These are phyloP conservation scores for Ctena decussata DNA, from an alignment of 2,888 invertebrate genomes.

Conservation along the genomic window DNA sequence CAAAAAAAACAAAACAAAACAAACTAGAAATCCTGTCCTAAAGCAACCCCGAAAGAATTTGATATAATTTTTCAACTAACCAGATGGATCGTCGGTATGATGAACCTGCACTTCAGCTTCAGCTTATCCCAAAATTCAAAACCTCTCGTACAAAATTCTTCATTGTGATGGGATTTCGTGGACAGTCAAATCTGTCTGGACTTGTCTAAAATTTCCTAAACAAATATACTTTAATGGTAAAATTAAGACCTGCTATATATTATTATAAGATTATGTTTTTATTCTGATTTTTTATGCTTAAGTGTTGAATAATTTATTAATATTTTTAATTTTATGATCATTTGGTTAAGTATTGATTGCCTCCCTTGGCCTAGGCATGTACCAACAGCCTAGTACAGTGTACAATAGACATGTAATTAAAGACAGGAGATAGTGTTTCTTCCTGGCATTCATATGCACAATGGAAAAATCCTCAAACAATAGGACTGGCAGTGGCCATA, in stretches of 20 bases:
- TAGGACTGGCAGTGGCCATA: slow-evolving; percentile 7
- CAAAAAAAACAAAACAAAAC: neutral
- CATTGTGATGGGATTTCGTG: neutral
- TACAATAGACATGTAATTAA: neutral
- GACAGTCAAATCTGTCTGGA: neutral
- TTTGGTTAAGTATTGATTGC: neutral
- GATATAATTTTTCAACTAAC: too few relatives aligned
- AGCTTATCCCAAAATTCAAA: too few relatives aligned
- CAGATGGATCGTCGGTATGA: neutral
- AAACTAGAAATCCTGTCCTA: neutral
- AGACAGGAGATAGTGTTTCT: neutral
- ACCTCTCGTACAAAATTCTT: too few relatives aligned
- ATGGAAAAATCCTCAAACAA: slow-evolving; percentile 59
- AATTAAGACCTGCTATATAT: too few relatives aligned
- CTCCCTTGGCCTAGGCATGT: neutral
- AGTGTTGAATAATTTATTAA: too few relatives aligned
- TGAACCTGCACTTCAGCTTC: too few relatives aligned
- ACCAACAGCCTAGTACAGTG: neutral
- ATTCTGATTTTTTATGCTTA: too few relatives aligned
- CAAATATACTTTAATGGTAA: too few relatives aligned
- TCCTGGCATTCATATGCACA: slow-evolving; percentile 17
- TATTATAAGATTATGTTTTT: too few relatives aligned
- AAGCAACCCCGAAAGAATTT: too few relatives aligned
- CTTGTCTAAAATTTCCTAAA: neutral
- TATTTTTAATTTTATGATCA: too few relatives aligned